Base-by-base conservation (phyloP, 2,888 invertebrate species). In the Monochamus alternatus region DNA sequence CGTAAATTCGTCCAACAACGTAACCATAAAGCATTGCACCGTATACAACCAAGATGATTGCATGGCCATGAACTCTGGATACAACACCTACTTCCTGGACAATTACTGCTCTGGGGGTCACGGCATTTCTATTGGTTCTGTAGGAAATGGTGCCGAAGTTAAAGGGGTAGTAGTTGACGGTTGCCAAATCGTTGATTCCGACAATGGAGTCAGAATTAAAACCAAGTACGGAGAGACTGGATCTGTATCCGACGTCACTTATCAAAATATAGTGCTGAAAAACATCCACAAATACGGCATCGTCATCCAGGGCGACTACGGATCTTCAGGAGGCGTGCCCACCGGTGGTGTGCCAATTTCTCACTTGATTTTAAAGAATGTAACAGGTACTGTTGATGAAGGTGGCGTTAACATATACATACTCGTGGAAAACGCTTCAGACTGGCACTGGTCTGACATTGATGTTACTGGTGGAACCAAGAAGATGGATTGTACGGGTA, bases 11-110 rank as follows among this genome's bases (percentile, higher is more conserved):
- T 73, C 76, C 8, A 69, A 59, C 0, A 78, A 79, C 63, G 14
- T 82, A n/a, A 67, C 75, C 47, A 76, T 83, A 10, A 75, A 76
- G 72, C 74, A 80, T 62, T 74, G 75, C 14, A 68, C 73, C n/a
- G 81, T 83, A 1, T 72, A 76, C 10, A 83, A 83, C 73, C 83
- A 83, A 65, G 83, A 83, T 63, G 83, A 82, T 58, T 83, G 83
- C 73, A 70, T 83, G 5, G 83, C 80, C 8, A 67, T 83, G 4
- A 80, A 77, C 12, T 65, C 77, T 7, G 83, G 81, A 31, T 65
- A 71, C 2, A 72, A 80, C 38, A 73, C 80, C 31, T 59, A 77
- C 0, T 74, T 83, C 59, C 72, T 78, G 4, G 75, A 78, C 14
- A 73, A 80, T 47, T 76, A 68, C 60, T 83, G 83, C 59, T 75